A percentile compares a stretch with the other conserved stretches of the same genome.
These are phyloP conservation scores for Brachionus plicatilis DNA, from an alignment of 1,140 invertebrate species.

Conservation along the genomic window DNA sequence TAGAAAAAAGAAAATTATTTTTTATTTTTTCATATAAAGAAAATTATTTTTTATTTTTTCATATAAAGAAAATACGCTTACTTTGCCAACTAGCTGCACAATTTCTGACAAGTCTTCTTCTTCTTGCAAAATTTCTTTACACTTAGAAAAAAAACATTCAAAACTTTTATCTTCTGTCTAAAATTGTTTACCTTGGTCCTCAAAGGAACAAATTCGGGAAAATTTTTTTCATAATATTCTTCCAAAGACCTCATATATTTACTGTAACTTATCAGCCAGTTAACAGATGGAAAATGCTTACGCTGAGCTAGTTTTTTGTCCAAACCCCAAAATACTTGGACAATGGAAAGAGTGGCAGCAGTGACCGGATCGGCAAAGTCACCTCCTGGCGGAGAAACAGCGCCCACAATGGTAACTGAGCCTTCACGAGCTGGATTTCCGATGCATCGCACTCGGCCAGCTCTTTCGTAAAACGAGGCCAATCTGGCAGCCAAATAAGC, in stretches of 20 bases:
- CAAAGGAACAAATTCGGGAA: conserved; percentile 89
- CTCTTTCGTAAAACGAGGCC: conserved; percentile 98
- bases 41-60: neutral
- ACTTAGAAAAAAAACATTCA: conserved; percentile 43
- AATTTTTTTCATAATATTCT: conserved; percentile 98
- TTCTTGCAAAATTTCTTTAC: conserved; percentile 71
- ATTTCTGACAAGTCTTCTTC: conserved; percentile 99
- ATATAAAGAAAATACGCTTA: conserved; percentile 42
- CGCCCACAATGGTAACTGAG: conserved; percentile 97
- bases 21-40: neutral
- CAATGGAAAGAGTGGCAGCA: conserved; percentile 95
- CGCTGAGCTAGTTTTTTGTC: conserved; percentile 98
- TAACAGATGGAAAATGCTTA: conserved; percentile 99
- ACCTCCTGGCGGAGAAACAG: conserved; percentile 98
- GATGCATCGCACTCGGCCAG: conserved; percentile 89
- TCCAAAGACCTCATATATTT: conserved; percentile 97
- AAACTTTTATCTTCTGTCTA: neutral
- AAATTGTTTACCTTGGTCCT: conserved; percentile 56
- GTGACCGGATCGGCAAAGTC: conserved; percentile 99
- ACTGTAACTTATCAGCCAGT: conserved; percentile 98
- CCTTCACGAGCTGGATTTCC: conserved; percentile 96
- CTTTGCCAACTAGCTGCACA: conserved; percentile 96
- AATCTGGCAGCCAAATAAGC: conserved; percentile 94
- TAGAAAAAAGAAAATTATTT: conserved; percentile 1
- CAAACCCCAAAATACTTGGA: conserved; percentile 99